Percentiles rank a stretch among this genome's conserved stretches.
phyloP scores from a whole-genome alignment of 2,113 vertebrate species.

The Silurus glanis region DNA sequence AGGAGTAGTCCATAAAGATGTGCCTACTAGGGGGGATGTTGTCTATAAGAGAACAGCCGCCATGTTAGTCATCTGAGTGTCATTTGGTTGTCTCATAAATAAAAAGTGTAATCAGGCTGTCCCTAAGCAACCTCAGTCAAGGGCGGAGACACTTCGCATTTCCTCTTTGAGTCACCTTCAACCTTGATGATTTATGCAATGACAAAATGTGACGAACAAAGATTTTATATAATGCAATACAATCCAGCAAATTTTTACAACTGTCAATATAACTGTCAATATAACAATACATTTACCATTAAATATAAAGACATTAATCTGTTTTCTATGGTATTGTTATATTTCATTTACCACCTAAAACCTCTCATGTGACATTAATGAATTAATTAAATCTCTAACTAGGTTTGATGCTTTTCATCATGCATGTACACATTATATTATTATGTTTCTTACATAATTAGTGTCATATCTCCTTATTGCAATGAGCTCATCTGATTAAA shows the following conservation, averaged over 20 bases:
- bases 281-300: background rate
- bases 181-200: background rate
- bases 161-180: conserved; percentile 25
- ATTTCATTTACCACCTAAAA: background rate
- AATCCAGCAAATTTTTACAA: too few species aligned
- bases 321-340: background rate
- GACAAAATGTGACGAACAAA: background rate
- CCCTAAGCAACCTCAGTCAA: conserved; percentile 27
- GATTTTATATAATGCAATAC: too few species aligned
- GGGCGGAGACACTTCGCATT: conserved; percentile 7
- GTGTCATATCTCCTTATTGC: background rate
- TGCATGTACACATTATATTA: background rate
- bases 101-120: conserved; percentile 32
- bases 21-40: conserved; percentile 30
- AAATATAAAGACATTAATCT: background rate
- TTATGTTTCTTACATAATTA: conserved; percentile 15
- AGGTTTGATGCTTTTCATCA: background rate
- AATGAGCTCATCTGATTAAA: background rate
- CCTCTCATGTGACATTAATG: background rate
- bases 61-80: conserved; percentile 43
- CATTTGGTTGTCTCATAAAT: conserved; percentile 43
- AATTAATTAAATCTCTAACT: background rate
- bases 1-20: conserved; percentile 47
- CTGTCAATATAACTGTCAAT: background rate
- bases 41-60: conserved; percentile 9